phyloP scores from a whole-genome alignment of 2,113 vertebrate genomes.

The Argyrosomus japonicus region DNA sequence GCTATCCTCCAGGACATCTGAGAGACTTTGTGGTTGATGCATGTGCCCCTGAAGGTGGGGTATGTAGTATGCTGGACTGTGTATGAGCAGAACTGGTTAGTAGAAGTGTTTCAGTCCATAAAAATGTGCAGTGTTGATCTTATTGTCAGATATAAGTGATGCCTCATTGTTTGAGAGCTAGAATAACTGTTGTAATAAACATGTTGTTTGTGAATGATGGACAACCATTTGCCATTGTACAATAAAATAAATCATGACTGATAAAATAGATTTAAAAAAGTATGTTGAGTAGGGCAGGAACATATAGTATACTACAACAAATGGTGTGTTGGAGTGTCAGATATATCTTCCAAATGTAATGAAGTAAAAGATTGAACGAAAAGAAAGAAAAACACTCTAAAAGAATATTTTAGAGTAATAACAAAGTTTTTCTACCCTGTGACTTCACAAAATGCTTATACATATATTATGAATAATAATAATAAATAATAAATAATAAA shows the following conservation, averaged over 20 bases:
- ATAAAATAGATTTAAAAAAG: background rate
- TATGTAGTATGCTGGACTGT: background rate
- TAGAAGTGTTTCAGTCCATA: background rate
- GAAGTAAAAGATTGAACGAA: background rate
- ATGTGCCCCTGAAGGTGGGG: background rate
- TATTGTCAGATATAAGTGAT: background rate
- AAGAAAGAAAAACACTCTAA: background rate
- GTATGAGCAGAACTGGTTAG: background rate
- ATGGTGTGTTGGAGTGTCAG: background rate
- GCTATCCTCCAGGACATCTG: background rate
- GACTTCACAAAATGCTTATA: background rate
- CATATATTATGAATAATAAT: too few species aligned
- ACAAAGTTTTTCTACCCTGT: background rate
- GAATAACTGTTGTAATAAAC: background rate
- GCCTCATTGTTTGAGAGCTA: background rate
- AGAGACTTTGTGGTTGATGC: background rate
- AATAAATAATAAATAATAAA: too few species aligned
- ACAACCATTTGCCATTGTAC: background rate
- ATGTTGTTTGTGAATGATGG: conserved; percentile 1
- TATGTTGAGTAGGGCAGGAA: background rate
- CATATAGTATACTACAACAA: background rate
- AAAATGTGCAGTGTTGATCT: background rate
- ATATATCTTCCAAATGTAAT: background rate
- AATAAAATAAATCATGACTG: too few species aligned
- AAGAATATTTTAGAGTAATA: background rate